Percentiles rank a stretch among this genome's conserved stretches.
Conservation (phyloP, 2,888 invertebrate species). For the Pedicia rivosa region DNA sequence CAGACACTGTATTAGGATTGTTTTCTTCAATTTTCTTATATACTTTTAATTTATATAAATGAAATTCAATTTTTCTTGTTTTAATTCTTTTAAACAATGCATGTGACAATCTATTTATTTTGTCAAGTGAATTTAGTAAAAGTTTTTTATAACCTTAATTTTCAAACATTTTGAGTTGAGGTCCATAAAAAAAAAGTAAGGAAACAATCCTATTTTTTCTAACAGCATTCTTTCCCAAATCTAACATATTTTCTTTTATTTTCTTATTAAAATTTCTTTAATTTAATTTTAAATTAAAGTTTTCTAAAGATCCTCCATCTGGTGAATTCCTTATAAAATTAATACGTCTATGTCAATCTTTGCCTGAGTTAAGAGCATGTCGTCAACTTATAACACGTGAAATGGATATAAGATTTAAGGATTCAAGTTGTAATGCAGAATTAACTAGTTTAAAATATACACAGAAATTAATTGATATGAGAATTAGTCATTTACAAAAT, state of each 20-base stretch:
- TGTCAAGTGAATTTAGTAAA: not conserved
- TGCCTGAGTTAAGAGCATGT: slow-evolving; percentile 14
- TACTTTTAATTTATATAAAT: too few relatives aligned
- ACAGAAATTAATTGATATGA: slow-evolving; percentile 15
- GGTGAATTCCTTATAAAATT: slow-evolving; percentile 14
- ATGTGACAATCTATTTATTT: too few relatives aligned
- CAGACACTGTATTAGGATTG: too few relatives aligned
- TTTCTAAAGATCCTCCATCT: slow-evolving; percentile 14
- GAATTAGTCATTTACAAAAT: slow-evolving; percentile 15
- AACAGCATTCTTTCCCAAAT: not conserved
- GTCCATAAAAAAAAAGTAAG: too few relatives aligned
- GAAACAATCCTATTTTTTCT: not conserved
- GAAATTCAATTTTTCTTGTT: too few relatives aligned
- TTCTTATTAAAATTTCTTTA: too few relatives aligned
- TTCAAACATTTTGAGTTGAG: not conserved
- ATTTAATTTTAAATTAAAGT: too few relatives aligned
- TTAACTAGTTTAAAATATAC: slow-evolving; percentile 14
- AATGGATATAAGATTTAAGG: slow-evolving; percentile 13
- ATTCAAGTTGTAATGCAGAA: slow-evolving; percentile 11
- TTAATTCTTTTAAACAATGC: too few relatives aligned
- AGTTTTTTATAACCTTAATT: not conserved
- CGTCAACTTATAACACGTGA: slow-evolving; percentile 15
- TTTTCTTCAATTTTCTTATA: too few relatives aligned
- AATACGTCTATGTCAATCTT: slow-evolving; percentile 14
- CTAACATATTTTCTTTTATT: not conserved